These are phyloP conservation scores for Aratinga solstitialis DNA, from an alignment of 2,797 vertebrate species.

Conservation along the genomic window DNA sequence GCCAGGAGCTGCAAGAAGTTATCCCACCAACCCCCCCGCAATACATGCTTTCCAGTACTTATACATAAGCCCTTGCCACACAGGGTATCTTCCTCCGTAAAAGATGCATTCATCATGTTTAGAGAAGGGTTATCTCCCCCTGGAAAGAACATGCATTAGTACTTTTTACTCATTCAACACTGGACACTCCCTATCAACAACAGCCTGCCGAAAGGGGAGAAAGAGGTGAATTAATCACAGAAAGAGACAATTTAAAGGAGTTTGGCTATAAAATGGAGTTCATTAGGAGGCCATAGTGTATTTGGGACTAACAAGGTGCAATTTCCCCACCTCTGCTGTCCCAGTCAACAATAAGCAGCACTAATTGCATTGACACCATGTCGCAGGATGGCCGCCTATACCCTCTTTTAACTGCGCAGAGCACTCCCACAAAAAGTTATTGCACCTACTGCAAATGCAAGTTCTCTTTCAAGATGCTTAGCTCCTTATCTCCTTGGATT, in stretches of 20 bases:
- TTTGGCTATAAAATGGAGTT: slow-evolving; percentile 79
- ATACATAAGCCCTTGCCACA: not conserved
- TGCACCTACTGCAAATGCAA: not conserved
- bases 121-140: slow-evolving; percentile 86
- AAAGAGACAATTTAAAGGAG: slow-evolving; percentile 82
- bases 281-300: slow-evolving; percentile 86
- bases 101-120: slow-evolving; percentile 82
- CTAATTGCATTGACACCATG: slow-evolving; percentile 34
- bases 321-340: slow-evolving; percentile 40
- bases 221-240: slow-evolving; percentile 85
- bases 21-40: accelerated
- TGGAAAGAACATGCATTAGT: slow-evolving; percentile 84
- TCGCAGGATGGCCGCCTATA: not conserved
- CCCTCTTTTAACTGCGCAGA: not conserved
- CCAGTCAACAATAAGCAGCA: slow-evolving; percentile 10
- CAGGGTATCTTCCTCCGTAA: slow-evolving; percentile 58
- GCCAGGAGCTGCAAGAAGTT: not conserved
- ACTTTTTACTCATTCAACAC: slow-evolving; percentile 88
- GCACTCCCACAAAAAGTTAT: not conserved
- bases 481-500: not conserved
- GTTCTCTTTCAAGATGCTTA: not conserved
- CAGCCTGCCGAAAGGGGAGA: slow-evolving; percentile 80
- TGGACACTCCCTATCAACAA: slow-evolving; percentile 90
- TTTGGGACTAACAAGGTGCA: slow-evolving; percentile 63
- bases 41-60: not conserved